phyloP scores from a whole-genome alignment of 2,797 vertebrate genomes.

The Chiloscyllium punctatum region DNA sequence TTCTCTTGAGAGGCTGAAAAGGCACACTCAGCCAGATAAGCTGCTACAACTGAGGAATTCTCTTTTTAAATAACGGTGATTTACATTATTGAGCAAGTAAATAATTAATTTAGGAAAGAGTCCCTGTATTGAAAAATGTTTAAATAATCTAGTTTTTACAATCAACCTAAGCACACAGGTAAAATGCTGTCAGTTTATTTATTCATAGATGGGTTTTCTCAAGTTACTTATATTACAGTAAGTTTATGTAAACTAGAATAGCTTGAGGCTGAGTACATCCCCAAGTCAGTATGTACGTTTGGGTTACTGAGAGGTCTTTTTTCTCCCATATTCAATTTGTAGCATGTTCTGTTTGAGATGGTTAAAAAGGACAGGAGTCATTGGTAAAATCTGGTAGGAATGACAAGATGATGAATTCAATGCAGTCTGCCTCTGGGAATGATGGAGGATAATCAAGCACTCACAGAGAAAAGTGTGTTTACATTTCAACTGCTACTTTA shows the following conservation, averaged over 20 bases:
- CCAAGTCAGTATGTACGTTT: background rate
- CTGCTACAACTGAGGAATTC: background rate
- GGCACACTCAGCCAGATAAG: background rate
- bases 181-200: background rate
- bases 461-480: background rate
- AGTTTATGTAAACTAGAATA: slow-evolving; percentile 1
- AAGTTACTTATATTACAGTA: background rate
- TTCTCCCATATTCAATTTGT: background rate
- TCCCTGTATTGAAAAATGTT: background rate
- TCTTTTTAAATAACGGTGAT: background rate
- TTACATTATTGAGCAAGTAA: background rate
- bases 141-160: background rate
- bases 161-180: background rate
- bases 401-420: background rate
- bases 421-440: background rate
- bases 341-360: background rate
- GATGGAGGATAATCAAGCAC: slow-evolving; percentile 1
- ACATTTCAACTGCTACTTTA: slow-evolving; percentile 34
- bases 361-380: background rate
- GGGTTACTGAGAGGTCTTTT: background rate
- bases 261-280: slow-evolving; percentile 12
- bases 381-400: background rate
- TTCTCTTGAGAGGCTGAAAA: background rate
- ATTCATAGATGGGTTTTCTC: background rate
- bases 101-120: background rate